Base-by-base conservation (phyloP, 2,888 invertebrate genomes). In the Drosophila ezoana region DNA sequence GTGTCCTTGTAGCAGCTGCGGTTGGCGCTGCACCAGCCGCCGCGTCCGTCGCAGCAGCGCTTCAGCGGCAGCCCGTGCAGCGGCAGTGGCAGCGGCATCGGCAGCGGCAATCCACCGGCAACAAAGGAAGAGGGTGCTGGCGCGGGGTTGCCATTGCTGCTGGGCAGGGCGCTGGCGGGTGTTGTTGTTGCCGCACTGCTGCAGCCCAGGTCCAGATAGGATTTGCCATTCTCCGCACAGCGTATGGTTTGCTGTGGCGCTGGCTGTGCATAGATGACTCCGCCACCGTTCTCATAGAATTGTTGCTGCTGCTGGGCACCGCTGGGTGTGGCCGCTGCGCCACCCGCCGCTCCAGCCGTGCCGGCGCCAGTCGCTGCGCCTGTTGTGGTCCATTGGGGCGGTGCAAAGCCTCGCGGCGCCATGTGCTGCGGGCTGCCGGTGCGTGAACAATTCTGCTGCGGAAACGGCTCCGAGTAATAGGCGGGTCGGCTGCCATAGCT, bases 161-260 rank as follows among this genome's bases (percentile, higher is more conserved):
- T 72, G 45, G 72, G 53, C 41, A 74, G 32, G 5, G 68, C 37
- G 9, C 49, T 61, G 2, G 60, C 38, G 28, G 54, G 72, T 58
- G 61, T 60, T n/a, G 77, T 72, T 45, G 89, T 79, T 28, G 95
- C 94, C 13, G 71, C 63, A 54, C 95, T 95, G 83, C 95, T 95
- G 87, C 92, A 91, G 11, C 97, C 97, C 75, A 97, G 93, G 93
- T 97, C 97, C 90, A 97, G 93, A 93, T 97, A 97, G 79, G 96
- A 96, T 93, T 97, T 97, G 89, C 97, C 97, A 92, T 97, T 97
- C 93, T 97, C 97, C 86, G 97, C 97, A 82, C 95, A 95, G 75
- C 97, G 95, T 91, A 97, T 97, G 90, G 97, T 97, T 92, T 96
- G 96, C 92, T 96, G 96, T 89, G 96, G 96, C 5, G 82, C 92